Conservation (phyloP, 2,888 invertebrate species). For the Dryococelus australis region DNA sequence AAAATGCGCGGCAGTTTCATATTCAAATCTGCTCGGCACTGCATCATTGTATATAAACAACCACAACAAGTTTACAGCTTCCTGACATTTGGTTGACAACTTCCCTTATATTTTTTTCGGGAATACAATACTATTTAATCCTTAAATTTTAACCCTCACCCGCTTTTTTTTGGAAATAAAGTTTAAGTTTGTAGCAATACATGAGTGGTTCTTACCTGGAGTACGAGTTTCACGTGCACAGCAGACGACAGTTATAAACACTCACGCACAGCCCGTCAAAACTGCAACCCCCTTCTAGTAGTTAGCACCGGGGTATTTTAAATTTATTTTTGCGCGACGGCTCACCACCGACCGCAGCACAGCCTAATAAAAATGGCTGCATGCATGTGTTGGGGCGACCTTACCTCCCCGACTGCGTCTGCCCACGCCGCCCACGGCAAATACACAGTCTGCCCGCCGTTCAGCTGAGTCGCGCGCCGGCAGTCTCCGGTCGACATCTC, state of each 20-base stretch:
- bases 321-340: constrained; percentile 41
- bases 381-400: constrained; percentile 42
- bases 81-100: neutral
- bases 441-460: constrained; percentile 33
- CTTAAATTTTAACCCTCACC: neutral
- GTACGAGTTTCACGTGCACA: constrained; percentile 39
- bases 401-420: constrained; percentile 43
- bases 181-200: neutral
- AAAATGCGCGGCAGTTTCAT: constrained; percentile 25
- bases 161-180: neutral
- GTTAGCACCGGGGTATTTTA: constrained; percentile 22
- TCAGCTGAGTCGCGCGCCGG: constrained; percentile 41
- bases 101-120: neutral
- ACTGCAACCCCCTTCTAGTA: neutral
- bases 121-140: neutral
- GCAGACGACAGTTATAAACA: neutral
- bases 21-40: constrained; percentile 12
- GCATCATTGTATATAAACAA: neutral
- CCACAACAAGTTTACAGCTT: neutral
- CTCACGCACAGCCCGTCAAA: constrained; percentile 34
- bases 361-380: constrained; percentile 46
- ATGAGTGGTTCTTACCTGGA: constrained; percentile 34
- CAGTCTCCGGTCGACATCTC: constrained; percentile 31
- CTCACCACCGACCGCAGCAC: constrained; percentile 31
- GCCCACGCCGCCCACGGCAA: constrained; percentile 43